These are phyloP conservation scores for Dioctria linearis DNA, from an alignment of 2,888 invertebrate species.

Conservation along the genomic window DNA sequence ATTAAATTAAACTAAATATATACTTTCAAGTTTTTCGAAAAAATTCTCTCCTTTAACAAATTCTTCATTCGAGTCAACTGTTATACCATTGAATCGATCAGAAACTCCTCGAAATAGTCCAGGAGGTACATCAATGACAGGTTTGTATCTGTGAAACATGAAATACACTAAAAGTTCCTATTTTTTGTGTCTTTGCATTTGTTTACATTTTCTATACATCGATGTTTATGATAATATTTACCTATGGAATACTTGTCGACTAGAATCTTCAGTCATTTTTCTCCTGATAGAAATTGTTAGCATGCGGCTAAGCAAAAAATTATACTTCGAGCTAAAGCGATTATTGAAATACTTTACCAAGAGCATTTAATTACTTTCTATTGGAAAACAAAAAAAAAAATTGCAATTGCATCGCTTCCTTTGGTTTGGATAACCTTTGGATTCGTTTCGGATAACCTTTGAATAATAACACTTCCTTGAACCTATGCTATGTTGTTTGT, in stretches of 20 bases:
- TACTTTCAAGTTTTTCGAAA: conserved; percentile 75
- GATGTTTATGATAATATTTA: neutral
- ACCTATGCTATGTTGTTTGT: too few relatives aligned
- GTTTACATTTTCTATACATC: neutral
- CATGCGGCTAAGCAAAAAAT: conserved; percentile 27
- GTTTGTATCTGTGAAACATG: conserved; percentile 55
- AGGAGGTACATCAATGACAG: conserved; percentile 64
- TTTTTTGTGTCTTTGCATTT: neutral
- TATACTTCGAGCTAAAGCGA: conserved; percentile 10
- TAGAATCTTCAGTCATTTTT: neutral
- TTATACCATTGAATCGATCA: conserved; percentile 83
- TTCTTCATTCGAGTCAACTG: conserved; percentile 78
- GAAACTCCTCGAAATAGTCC: conserved; percentile 71
- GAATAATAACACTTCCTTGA: too few relatives aligned
- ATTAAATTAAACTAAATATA: conserved; percentile 62
- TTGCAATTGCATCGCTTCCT: too few relatives aligned
- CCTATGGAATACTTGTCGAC: conserved; percentile 24
- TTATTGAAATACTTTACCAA: conserved; percentile 37
- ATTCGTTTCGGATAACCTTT: too few relatives aligned
- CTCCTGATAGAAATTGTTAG: conserved; percentile 12
- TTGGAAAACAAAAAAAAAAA: too few relatives aligned
- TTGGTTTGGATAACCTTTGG: too few relatives aligned
- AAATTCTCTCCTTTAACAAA: conserved; percentile 73
- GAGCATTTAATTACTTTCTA: conserved; percentile 5
- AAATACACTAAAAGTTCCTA: neutral